A percentile compares a stretch with the other conserved stretches of the same genome.
phyloP scores from a whole-genome alignment of 2,888 invertebrate genomes.

The Gerosis bhagava region DNA sequence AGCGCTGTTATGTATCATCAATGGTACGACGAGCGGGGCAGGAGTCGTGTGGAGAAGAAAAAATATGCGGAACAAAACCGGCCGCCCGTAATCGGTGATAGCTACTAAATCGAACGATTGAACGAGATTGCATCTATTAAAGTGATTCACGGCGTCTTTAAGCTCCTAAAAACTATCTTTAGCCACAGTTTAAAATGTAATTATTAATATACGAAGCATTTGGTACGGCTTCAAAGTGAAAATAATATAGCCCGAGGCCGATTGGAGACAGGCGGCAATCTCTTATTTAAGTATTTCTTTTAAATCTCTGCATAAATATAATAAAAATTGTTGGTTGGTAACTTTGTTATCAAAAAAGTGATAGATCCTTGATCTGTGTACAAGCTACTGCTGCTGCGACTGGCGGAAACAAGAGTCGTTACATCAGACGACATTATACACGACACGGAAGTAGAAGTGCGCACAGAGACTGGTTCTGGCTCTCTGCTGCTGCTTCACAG shows the following conservation, averaged over 20 bases:
- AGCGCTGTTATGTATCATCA: constrained; percentile 13
- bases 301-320: too few species aligned
- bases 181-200: neutral
- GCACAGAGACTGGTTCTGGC: too few species aligned
- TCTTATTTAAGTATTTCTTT: too few species aligned
- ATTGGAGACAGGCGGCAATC: too few species aligned
- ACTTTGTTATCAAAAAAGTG: too few species aligned
- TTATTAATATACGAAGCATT: neutral
- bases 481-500: too few species aligned
- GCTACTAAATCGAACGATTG: constrained; percentile 16
- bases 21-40: constrained; percentile 9
- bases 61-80: constrained; percentile 18
- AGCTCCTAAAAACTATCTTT: constrained; percentile 9
- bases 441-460: too few species aligned
- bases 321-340: too few species aligned
- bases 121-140: constrained; percentile 19
- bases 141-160: constrained; percentile 17
- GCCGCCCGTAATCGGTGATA: constrained; percentile 7
- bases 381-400: too few species aligned
- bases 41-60: constrained; percentile 11
- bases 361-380: too few species aligned
- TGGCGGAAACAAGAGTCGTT: too few species aligned
- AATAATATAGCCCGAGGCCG: neutral
- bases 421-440: too few species aligned
- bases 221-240: neutral